Evolutionary conservation across 2,888 invertebrate genomes (phyloP).

Genomic region (Chrysopilus asiliformis): DNA sequence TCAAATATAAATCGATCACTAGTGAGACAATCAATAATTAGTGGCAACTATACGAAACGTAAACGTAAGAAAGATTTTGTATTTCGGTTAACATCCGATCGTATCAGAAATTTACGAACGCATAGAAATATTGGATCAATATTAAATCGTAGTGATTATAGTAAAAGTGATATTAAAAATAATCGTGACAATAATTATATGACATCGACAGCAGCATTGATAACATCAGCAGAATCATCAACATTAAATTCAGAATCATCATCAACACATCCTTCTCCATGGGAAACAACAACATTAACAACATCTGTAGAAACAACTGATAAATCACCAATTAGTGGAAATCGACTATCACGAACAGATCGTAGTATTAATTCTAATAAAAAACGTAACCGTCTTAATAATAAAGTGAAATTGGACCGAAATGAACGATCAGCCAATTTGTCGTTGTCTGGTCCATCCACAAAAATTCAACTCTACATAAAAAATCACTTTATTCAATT

Average conservation of each 20-base stretch:
- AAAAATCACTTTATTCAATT: slow-evolving; percentile 72
- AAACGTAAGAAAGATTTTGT: slow-evolving; percentile 8
- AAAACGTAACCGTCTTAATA: slow-evolving; percentile 25
- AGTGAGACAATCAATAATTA: slow-evolving; percentile 3
- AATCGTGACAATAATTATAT: slow-evolving; percentile 3
- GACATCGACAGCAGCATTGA: slow-evolving; percentile 1
- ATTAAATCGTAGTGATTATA: slow-evolving; percentile 4
- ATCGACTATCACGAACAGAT: slow-evolving; percentile 30
- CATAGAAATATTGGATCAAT: slow-evolving; percentile 8
- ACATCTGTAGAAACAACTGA: neutral
- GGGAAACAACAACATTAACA: too few relatives aligned
- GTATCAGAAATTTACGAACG: slow-evolving; percentile 8
- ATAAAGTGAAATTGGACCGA: slow-evolving; percentile 34
- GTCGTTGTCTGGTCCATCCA: slow-evolving; percentile 62
- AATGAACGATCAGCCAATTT: slow-evolving; percentile 63
- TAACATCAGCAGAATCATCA: neutral
- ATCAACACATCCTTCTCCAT: too few relatives aligned
- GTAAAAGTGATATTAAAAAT: slow-evolving; percentile 9
- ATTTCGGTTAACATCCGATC: slow-evolving; percentile 6
- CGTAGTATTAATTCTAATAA: slow-evolving; percentile 26
- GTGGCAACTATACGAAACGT: slow-evolving; percentile 7
- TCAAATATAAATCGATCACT: slow-evolving; percentile 8
- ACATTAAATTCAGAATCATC: slow-evolving; percentile 5
- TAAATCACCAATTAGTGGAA: slow-evolving; percentile 8
- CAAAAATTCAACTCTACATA: slow-evolving; percentile 73